phyloP scores from a whole-genome alignment of 2,797 vertebrate genomes.

The Limosa lapponica region DNA sequence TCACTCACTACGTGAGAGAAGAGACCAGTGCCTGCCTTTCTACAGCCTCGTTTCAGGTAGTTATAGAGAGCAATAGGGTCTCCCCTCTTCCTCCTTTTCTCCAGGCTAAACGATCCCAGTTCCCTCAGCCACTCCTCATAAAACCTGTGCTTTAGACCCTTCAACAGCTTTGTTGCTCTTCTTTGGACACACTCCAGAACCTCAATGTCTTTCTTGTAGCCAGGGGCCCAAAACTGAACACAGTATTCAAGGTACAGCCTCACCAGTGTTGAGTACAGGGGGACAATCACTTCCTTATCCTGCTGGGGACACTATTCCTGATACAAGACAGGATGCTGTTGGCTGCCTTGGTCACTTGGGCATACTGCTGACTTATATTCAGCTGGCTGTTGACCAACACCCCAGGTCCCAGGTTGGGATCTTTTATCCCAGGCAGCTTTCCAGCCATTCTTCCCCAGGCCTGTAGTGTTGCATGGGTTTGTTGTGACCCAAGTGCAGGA shows the following conservation, averaged over 20 bases:
- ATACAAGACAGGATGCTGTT: background rate
- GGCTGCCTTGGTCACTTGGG: background rate
- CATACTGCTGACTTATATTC: background rate
- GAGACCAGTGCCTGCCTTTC: background rate
- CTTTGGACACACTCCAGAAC: background rate
- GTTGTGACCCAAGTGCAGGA: background rate
- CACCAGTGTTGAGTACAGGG: rapidly evolving
- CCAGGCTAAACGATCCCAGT: rapidly evolving
- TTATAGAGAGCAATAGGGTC: rapidly evolving
- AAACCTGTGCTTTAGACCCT: background rate
- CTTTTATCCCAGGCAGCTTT: background rate
- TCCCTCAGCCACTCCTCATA: background rate
- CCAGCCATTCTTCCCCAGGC: background rate
- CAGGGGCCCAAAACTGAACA: background rate
- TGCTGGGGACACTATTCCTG: background rate
- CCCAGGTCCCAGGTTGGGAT: background rate
- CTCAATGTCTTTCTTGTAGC: background rate
- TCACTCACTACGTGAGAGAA: background rate
- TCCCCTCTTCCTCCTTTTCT: background rate
- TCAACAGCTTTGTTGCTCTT: rapidly evolving
- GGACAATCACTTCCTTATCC: background rate
- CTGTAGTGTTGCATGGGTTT: background rate
- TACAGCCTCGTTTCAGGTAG: background rate
- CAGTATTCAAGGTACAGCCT: rapidly evolving
- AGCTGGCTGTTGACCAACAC: rapidly evolving